These are phyloP conservation scores for Ara ararauna DNA, from an alignment of 2,797 vertebrate species.

Conservation along the genomic window DNA sequence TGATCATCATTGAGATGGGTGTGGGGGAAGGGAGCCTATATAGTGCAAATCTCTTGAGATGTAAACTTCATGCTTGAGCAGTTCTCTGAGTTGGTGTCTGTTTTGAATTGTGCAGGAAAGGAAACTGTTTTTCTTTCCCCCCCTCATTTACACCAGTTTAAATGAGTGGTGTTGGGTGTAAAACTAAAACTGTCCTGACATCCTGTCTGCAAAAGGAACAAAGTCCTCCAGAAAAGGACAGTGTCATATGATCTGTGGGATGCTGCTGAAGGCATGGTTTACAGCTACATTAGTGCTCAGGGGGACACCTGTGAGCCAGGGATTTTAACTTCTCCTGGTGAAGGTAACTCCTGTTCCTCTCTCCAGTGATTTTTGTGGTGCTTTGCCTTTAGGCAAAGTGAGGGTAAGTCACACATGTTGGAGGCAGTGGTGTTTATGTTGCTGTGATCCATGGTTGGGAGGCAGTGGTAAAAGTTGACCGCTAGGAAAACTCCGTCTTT, in stretches of 20 bases:
- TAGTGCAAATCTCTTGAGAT: background rate
- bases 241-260: rapidly evolving
- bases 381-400: background rate
- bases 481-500: background rate
- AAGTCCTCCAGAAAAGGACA: background rate
- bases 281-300: background rate
- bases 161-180: background rate
- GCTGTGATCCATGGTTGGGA: background rate
- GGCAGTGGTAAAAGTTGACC: background rate
- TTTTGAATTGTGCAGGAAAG: background rate
- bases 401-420: background rate
- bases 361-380: background rate
- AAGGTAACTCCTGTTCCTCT: background rate
- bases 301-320: background rate
- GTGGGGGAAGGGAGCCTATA: background rate
- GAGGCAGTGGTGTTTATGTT: background rate
- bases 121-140: background rate
- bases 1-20: background rate
- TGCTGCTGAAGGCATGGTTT: background rate
- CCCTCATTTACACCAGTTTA: background rate
- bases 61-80: background rate
- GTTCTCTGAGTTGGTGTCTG: slow-evolving; percentile 28
- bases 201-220: background rate
- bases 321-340: background rate
- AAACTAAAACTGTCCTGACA: background rate